phyloP scores from a whole-genome alignment of 2,113 vertebrate species.

The Ophthalmotilapia sp. region DNA sequence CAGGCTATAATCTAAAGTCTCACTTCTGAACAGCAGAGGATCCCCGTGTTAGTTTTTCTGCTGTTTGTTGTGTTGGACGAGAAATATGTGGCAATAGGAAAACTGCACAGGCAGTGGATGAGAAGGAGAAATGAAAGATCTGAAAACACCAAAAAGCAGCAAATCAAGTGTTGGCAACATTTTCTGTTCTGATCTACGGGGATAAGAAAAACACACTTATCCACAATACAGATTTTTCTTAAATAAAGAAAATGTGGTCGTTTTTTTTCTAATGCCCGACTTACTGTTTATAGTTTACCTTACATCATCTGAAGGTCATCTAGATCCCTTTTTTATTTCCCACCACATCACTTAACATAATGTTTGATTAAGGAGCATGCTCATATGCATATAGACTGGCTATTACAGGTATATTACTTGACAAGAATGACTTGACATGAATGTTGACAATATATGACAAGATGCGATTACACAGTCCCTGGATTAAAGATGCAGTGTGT shows the following conservation, averaged over 20 bases:
- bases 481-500: slow-evolving; percentile 50
- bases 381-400: slow-evolving; percentile 33
- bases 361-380: slow-evolving; percentile 10
- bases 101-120: not conserved
- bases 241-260: not conserved
- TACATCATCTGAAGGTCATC: slow-evolving; percentile 31
- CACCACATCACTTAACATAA: slow-evolving; percentile 12
- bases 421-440: slow-evolving; percentile 16
- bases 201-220: not conserved
- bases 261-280: not conserved
- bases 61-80: not conserved
- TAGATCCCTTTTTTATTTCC: not conserved
- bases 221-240: not conserved
- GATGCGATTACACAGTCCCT: slow-evolving; percentile 56
- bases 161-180: not conserved
- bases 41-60: slow-evolving; percentile 21
- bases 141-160: not conserved
- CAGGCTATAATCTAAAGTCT: slow-evolving; percentile 41
- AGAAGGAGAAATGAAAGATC: not conserved
- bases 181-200: not conserved
- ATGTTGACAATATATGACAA: slow-evolving; percentile 60
- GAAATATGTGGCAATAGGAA: slow-evolving; percentile 5
- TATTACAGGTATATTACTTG: slow-evolving; percentile 22
- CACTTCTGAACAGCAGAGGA: slow-evolving; percentile 30
- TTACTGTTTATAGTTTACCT: not conserved